A percentile compares a stretch with the other conserved stretches of the same genome.
These are phyloP conservation scores for Dolichopus griseipennis DNA, from an alignment of 2,888 invertebrate species.

Conservation along the genomic window DNA sequence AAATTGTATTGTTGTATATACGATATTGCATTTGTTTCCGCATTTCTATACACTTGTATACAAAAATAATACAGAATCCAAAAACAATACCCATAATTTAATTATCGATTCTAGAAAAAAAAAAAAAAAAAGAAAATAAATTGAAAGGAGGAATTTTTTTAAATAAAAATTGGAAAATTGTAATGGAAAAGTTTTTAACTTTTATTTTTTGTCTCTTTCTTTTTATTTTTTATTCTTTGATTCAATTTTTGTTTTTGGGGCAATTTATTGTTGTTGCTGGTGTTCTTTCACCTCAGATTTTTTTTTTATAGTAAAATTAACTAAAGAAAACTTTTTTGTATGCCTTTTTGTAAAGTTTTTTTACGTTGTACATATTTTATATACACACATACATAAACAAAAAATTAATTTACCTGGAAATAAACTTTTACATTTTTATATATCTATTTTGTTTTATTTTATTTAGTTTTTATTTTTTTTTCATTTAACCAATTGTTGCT, in stretches of 20 bases:
- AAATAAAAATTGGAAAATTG: neutral
- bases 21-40: neutral
- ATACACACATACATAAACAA: neutral
- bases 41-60: no score
- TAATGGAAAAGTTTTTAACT: constrained; percentile 1
- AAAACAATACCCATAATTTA: neutral
- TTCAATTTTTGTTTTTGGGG: neutral
- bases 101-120: neutral
- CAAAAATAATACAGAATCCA: neutral
- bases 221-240: neutral
- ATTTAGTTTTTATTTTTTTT: neutral
- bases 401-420: neutral
- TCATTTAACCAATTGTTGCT: constrained; percentile 1
- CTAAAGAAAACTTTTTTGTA: neutral
- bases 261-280: neutral
- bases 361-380: neutral
- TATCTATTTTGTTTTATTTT: neutral
- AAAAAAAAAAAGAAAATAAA: neutral
- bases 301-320: no score
- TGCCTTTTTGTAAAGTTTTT: neutral
- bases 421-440: neutral
- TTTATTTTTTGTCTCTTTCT: neutral
- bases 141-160: neutral
- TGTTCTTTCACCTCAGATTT: no score
- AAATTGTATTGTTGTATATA: neutral